Evolutionary conservation across 2,888 invertebrate genomes (phyloP), one percentile per base, ranked within the genome.

Genomic region (Phania funesta): DNA sequence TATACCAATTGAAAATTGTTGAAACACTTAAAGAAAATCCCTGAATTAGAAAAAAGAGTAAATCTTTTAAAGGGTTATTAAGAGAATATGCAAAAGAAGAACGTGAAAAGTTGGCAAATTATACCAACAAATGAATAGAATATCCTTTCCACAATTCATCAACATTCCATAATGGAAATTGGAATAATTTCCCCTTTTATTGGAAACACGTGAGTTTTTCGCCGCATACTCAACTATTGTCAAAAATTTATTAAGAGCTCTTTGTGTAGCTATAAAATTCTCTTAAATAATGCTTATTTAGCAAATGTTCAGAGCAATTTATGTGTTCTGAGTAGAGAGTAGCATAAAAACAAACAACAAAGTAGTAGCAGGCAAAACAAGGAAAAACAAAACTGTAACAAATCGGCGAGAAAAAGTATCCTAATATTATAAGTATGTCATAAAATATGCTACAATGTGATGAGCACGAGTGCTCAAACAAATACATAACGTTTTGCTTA

Each of bases 401-500:
- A 82, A 82, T 78, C 82, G 60, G 82, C 75, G 78, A 82, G 82
- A 70, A 78, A 70, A 78, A 65, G 74, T 78, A 82, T 74, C n/a
- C 74, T 78, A 82, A 78, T 70, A 54, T 78, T 82, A 75, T 78
- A 82, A 82, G 78, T 78, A 75, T 78, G 82, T 82, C 82, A 82
- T 82, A 78, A 82, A 82, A 82, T 74, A 65, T 64, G 74, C 75
- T 78, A 65, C 70, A 70, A 52, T 48, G 75, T 70, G 58, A 75
- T 70, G 78, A 78, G 65, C 46, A 70, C 29, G 65, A 80, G 46
- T 35, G 46, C 50, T 74, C 64, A 26, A 50, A 41, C 48, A 22
- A 7, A 58, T 73, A 76, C 46, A 73, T 20, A 41, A 52, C 44
- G 32, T 54, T 73, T 60, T 68, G 52, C 73, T 67, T 81, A 74